Conservation (phyloP, 2,113 vertebrate species). For the Gambusia holbrooki region DNA sequence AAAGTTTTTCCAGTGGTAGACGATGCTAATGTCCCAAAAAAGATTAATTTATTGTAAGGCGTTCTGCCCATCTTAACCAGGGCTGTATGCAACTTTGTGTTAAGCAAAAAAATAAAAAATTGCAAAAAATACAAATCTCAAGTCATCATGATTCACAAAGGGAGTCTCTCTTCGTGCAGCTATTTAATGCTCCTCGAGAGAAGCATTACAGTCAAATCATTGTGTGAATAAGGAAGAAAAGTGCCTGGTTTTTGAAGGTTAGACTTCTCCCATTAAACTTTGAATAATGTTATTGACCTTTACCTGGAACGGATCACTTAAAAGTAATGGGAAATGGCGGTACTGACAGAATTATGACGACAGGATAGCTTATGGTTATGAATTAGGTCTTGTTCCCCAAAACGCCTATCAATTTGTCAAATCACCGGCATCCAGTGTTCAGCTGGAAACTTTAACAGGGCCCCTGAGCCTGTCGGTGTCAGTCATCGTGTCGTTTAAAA, state of each 20-base stretch:
- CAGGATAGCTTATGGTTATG: constrained; percentile 65
- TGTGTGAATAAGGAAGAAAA: constrained; percentile 42
- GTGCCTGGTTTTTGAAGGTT: constrained; percentile 66
- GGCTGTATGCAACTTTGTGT: background rate
- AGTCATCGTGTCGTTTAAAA: constrained; percentile 59
- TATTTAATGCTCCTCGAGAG: constrained; percentile 44
- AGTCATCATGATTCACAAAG: constrained; percentile 25
- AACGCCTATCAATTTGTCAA: constrained; percentile 75
- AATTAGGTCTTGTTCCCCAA: constrained; percentile 57
- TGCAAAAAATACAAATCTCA: constrained; percentile 6
- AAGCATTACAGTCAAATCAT: constrained; percentile 55
- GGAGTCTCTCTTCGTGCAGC: constrained; percentile 8
- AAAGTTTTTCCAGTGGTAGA: no score
- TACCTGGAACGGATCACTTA: constrained; percentile 69
- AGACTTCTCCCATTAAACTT: constrained; percentile 73
- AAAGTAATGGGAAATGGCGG: constrained; percentile 67
- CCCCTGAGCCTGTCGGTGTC: constrained; percentile 53
- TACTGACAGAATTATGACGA: constrained; percentile 71
- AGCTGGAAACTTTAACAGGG: constrained; percentile 50
- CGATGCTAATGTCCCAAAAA: no score
- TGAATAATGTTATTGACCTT: constrained; percentile 77
- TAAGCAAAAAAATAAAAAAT: background rate
- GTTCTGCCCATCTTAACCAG: background rate
- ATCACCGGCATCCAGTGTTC: constrained; percentile 59
- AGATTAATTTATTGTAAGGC: no score